phyloP scores from a whole-genome alignment of 2,888 invertebrate genomes.

The Volucella inanis region DNA sequence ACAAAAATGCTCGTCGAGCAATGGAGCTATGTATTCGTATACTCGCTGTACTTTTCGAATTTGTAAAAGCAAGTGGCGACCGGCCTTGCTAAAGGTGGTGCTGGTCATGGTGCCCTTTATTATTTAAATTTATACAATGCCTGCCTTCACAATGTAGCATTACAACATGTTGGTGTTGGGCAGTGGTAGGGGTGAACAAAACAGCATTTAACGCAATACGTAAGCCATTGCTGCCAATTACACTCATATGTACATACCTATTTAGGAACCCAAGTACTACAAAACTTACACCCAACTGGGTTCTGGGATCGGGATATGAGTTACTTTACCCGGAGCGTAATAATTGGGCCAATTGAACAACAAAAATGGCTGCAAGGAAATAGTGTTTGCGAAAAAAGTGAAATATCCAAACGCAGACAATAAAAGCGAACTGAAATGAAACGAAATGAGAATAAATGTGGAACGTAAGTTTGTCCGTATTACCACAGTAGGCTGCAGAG shows the following conservation, averaged over 20 bases:
- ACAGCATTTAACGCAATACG: conserved; percentile 45
- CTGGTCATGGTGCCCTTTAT: conserved; percentile 30
- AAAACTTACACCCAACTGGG: not conserved
- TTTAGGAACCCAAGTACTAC: not conserved
- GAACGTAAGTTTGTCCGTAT: conserved; percentile 44
- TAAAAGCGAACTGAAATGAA: conserved; percentile 25
- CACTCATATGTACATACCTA: not conserved
- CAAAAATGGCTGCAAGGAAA: conserved; percentile 54
- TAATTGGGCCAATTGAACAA: conserved; percentile 56
- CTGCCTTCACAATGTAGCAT: not conserved
- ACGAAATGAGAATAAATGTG: conserved; percentile 50
- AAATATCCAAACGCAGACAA: conserved; percentile 5
- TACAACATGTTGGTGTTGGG: no score
- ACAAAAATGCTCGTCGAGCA: not conserved
- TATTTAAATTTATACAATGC: conserved; percentile 52
- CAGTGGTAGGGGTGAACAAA: conserved; percentile 6
- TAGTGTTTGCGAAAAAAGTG: not conserved
- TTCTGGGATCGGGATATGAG: no score
- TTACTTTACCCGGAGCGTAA: not conserved
- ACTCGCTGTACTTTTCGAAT: conserved; percentile 22
- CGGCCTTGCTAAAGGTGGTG: conserved; percentile 20
- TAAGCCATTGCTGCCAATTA: conserved; percentile 47
- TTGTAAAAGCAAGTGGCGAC: not conserved
- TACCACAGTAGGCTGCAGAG: not conserved
- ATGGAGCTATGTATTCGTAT: conserved; percentile 14